phyloP scores from a whole-genome alignment of 2,113 vertebrate genomes.

The Hippocampus barbouri region DNA sequence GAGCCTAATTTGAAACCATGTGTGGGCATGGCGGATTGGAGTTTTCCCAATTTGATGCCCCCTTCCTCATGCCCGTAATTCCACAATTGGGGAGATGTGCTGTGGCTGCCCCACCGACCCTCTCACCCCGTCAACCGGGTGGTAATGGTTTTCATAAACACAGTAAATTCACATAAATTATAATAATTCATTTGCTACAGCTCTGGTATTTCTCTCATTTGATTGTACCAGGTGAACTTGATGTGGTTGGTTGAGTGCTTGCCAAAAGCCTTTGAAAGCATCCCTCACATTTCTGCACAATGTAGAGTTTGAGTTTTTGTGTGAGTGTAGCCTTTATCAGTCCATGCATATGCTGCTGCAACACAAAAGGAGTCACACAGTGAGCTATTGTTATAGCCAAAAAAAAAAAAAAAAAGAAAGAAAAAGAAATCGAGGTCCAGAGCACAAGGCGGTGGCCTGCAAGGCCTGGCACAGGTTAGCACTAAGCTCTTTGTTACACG shows the following conservation, averaged over 20 bases:
- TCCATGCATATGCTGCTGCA: constrained; percentile 43
- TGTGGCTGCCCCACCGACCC: too few relatives aligned
- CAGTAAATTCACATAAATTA: too few relatives aligned
- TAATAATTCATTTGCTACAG: not conserved
- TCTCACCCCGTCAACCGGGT: too few relatives aligned
- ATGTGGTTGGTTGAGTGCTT: not conserved
- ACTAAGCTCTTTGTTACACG: constrained; percentile 30
- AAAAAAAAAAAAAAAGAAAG: constrained; percentile 49
- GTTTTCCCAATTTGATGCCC: too few relatives aligned
- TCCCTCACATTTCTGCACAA: constrained; percentile 8
- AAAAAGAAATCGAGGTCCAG: constrained; percentile 47
- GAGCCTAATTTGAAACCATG: too few relatives aligned
- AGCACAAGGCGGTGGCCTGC: constrained; percentile 50
- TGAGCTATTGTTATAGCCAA: constrained; percentile 59
- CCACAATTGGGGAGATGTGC: too few relatives aligned
- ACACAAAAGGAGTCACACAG: constrained; percentile 62
- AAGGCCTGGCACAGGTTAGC: constrained; percentile 55
- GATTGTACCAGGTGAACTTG: not conserved
- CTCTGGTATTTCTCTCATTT: not conserved
- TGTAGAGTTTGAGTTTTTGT: not conserved
- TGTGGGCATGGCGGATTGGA: too few relatives aligned
- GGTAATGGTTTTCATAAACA: too few relatives aligned
- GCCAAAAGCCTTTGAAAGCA: constrained; percentile 9
- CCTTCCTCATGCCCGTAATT: too few relatives aligned
- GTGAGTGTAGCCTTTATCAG: constrained; percentile 37